Percentiles rank a stretch among this genome's conserved stretches.
These are phyloP conservation scores for Scelioninae gen. 2 DNA, from an alignment of 2,888 invertebrate genomes.

Conservation along the genomic window DNA sequence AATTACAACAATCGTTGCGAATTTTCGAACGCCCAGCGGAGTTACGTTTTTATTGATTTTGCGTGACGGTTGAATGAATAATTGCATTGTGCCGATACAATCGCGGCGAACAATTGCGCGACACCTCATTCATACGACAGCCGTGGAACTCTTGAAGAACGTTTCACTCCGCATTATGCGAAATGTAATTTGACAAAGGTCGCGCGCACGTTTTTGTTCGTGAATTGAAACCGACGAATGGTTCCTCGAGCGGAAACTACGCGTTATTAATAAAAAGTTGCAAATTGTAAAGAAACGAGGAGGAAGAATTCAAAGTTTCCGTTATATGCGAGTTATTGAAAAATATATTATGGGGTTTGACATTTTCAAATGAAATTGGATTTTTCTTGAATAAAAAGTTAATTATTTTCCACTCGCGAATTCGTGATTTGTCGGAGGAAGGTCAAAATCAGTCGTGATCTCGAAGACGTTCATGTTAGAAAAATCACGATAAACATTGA, in stretches of 20 bases:
- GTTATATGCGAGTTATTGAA: too few species aligned
- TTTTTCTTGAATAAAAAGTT: too few species aligned
- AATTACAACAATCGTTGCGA: constrained; percentile 37
- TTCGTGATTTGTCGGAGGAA: too few species aligned
- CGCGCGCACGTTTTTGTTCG: constrained; percentile 8
- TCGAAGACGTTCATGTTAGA: too few species aligned
- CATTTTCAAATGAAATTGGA: too few species aligned
- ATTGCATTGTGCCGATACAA: constrained; percentile 42
- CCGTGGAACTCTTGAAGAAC: constrained; percentile 31
- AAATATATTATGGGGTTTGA: too few species aligned
- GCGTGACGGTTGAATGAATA: constrained; percentile 45
- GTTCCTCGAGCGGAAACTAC: background rate
- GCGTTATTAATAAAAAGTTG: constrained; percentile 18
- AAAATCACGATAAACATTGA: too few species aligned
- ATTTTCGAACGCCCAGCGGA: constrained; percentile 30
- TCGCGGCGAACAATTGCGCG: constrained; percentile 34
- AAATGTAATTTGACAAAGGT: constrained; percentile 21
- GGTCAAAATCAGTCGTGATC: too few species aligned
- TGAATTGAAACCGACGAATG: background rate
- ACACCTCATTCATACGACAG: constrained; percentile 34
- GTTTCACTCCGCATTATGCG: constrained; percentile 32
- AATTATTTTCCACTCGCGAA: too few species aligned
- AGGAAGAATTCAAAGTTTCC: too few species aligned
- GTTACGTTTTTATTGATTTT: constrained; percentile 47
- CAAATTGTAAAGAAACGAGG: too few species aligned